A percentile compares a stretch with the other conserved stretches of the same genome.
These are phyloP conservation scores for Phaedon cochleariae DNA, from an alignment of 2,888 invertebrate genomes.

Conservation along the genomic window DNA sequence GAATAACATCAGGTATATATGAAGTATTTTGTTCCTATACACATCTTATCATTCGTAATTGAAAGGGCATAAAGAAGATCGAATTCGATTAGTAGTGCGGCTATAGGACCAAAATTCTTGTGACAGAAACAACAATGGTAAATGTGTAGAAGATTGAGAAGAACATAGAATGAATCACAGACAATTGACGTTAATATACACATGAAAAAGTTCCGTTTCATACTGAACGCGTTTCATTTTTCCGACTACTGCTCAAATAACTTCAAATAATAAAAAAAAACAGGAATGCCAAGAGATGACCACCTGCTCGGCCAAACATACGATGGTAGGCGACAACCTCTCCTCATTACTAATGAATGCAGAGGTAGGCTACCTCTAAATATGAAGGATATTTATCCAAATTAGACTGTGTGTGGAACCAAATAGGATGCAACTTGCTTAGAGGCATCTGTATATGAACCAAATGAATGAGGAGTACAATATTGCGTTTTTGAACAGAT, in stretches of 20 bases:
- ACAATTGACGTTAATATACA: conserved; percentile 34
- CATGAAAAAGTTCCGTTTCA: conserved; percentile 8
- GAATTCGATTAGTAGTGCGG: conserved; percentile 16
- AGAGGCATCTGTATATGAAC: no score
- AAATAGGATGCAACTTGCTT: no score
- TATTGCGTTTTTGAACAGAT: no score
- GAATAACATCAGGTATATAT: conserved; percentile 31
- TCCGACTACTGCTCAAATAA: background rate
- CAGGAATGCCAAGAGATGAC: background rate
- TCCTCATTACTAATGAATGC: background rate
- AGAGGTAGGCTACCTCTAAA: no score
- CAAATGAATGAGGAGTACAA: no score
- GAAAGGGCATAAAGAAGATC: background rate
- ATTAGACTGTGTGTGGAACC: no score
- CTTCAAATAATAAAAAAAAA: no score
- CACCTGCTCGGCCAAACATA: background rate
- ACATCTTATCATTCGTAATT: conserved; percentile 4
- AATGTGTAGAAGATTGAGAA: conserved; percentile 17
- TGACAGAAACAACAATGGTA: conserved; percentile 23
- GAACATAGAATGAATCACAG: conserved; percentile 29
- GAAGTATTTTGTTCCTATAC: conserved; percentile 18
- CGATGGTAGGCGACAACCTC: background rate
- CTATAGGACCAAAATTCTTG: conserved; percentile 23
- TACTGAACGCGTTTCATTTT: background rate
- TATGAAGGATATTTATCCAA: no score